Evolutionary conservation across 1,140 invertebrate genomes (phyloP).

Genomic region (Steinernema khuongi): DNA sequence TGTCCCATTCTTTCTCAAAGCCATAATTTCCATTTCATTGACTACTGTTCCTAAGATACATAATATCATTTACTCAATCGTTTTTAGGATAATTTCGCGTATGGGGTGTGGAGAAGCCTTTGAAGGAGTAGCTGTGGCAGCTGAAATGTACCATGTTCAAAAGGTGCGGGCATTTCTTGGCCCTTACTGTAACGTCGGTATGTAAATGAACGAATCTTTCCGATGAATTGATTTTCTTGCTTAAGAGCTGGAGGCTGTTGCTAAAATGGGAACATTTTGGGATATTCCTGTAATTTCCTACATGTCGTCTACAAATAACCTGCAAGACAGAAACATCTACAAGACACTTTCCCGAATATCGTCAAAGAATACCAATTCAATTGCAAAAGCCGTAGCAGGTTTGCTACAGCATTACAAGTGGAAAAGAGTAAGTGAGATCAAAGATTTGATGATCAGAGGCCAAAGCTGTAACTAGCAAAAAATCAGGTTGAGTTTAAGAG

Average conservation of each 20-base stretch:
- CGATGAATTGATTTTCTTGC: no score
- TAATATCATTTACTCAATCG: neutral
- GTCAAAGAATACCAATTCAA: slow-evolving; percentile 54
- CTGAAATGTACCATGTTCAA: slow-evolving; percentile 58
- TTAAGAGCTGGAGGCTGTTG: slow-evolving; percentile 53
- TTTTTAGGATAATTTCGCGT: slow-evolving; percentile 30
- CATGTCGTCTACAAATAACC: slow-evolving; percentile 46
- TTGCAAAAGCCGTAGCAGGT: slow-evolving; percentile 45
- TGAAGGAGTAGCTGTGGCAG: slow-evolving; percentile 56
- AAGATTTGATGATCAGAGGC: neutral
- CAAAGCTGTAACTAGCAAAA: no score
- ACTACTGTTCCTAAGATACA: no score
- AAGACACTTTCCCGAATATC: slow-evolving; percentile 54
- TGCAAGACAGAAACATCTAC: slow-evolving; percentile 52
- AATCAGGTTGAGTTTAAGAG: no score
- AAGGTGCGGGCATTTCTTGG: slow-evolving; percentile 56
- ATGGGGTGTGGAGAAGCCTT: slow-evolving; percentile 54
- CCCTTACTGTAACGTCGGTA: slow-evolving; percentile 44
- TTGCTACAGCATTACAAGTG: slow-evolving; percentile 51
- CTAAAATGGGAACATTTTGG: slow-evolving; percentile 57
- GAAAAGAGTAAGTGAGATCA: slow-evolving; percentile 36
- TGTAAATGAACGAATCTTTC: neutral
- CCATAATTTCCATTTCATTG: no score
- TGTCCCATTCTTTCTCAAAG: no score
- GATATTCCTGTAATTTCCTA: slow-evolving; percentile 57